Conservation (phyloP, 2,888 invertebrate genomes). For the Tetragonisca angustula region DNA sequence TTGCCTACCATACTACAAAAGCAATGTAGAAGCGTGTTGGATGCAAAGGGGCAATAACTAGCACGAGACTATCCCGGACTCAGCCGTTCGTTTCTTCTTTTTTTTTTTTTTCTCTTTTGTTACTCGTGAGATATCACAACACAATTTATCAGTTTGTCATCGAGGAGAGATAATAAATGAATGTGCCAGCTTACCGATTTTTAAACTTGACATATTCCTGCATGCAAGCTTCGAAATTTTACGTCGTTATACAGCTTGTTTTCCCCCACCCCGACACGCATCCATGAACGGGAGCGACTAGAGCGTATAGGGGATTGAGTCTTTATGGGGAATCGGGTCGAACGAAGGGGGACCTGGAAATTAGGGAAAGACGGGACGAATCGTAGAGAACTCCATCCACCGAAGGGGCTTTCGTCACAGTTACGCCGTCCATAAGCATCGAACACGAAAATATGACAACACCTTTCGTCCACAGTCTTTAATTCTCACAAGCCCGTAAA, state of each 20-base stretch:
- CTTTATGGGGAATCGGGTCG: conserved; percentile 66
- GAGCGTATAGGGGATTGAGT: conserved; percentile 72
- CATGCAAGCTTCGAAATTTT: conserved; percentile 79
- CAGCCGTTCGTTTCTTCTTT: conserved; percentile 26
- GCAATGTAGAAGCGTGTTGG: conserved; percentile 56
- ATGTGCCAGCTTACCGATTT: conserved; percentile 85
- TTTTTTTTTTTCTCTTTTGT: neutral
- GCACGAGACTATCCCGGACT: conserved; percentile 35
- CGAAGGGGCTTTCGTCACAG: conserved; percentile 85
- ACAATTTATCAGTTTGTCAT: conserved; percentile 8
- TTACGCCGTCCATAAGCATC: conserved; percentile 39
- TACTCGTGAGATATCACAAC: conserved; percentile 2
- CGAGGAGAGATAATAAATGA: conserved; percentile 4
- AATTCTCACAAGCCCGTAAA: conserved; percentile 10
- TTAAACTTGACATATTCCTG: conserved; percentile 87
- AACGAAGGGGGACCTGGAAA: conserved; percentile 65
- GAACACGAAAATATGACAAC: conserved; percentile 15
- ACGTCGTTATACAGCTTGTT: conserved; percentile 78
- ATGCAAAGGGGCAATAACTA: conserved; percentile 52
- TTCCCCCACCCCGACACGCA: conserved; percentile 79
- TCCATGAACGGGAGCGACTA: conserved; percentile 77
- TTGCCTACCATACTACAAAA: conserved; percentile 58
- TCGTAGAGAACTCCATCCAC: conserved; percentile 74
- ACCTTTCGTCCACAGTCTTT: conserved; percentile 48
- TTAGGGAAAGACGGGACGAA: conserved; percentile 71